Base-by-base conservation (phyloP, 2,113 vertebrate species). In the Triplophysa siluroides region DNA sequence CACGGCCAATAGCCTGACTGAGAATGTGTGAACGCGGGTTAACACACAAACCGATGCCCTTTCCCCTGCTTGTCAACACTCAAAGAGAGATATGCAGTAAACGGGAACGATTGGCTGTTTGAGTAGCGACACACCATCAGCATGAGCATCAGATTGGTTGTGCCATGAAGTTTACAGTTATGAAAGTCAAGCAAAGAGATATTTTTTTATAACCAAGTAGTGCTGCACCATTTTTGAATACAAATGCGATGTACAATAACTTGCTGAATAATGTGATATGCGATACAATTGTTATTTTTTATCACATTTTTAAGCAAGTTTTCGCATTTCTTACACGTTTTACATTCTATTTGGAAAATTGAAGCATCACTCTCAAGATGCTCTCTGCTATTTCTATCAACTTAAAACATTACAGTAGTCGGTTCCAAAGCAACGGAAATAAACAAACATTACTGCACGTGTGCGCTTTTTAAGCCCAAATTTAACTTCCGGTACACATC, bases 1-100 rank as follows among this genome's bases (percentile, higher is more conserved):
- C 54, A n/a, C 52, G n/a, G 80, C 71, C 77, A 75, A 78, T 81
- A 81, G 86, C 41, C 80, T 76, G 56, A 29, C 54, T 84, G 84
- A 83, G 72, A 66, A 80, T 24, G 87, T 88, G 85, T 41, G 66
- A 88, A 87, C 83, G 85, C 67, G 71, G 78, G 82, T 85, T 83
- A 80, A 83, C 88, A 66, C 77, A 29, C 81, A 82, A 82, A 47
- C 84, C 60, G 66, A 67, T 38, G 74, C 74, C 61, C 84, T 58
- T 38, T 86, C 87, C 67, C 80, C 77, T 76, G 67, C 84, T 84
- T 63, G 61, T 80, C 47, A 52, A 81, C 64, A 74, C 62, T 43
- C 13, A 54, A 38, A 65, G 65, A 62, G 16, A 66, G 3, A 62
- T 45, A 26, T 19, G 41, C 43, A 18, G 43, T 73, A 71, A 67